phyloP scores from a whole-genome alignment of 2,113 vertebrate genomes.

The Myiagra hebetior region DNA sequence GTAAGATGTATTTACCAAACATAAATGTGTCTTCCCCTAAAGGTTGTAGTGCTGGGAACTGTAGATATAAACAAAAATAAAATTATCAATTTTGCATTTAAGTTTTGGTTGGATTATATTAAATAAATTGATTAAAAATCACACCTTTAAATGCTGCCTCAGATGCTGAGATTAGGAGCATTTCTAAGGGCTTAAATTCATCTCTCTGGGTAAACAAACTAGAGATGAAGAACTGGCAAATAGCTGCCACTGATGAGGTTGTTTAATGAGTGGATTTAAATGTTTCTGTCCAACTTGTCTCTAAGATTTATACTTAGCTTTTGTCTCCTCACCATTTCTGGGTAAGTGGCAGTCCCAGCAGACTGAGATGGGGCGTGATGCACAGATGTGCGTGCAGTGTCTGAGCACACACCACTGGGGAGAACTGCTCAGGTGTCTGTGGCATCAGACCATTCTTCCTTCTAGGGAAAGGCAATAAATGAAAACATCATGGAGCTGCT shows the following conservation, averaged over 20 bases:
- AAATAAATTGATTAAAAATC: background rate
- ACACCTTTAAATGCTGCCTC: background rate
- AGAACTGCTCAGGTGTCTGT: background rate
- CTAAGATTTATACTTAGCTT: background rate
- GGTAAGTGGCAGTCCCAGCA: background rate
- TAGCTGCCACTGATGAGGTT: background rate
- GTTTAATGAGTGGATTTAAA: background rate
- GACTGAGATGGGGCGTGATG: background rate
- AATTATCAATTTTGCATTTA: background rate
- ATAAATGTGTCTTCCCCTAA: background rate
- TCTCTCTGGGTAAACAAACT: background rate
- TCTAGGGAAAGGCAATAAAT: slow-evolving; percentile 21
- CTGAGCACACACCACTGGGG: background rate
- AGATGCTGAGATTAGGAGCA: background rate
- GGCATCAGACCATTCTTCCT: background rate
- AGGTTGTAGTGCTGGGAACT: background rate
- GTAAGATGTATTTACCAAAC: background rate
- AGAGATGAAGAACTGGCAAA: background rate
- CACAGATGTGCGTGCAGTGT: background rate
- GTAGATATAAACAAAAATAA: background rate
- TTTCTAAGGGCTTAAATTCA: background rate
- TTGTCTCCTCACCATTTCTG: background rate
- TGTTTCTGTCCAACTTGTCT: background rate
- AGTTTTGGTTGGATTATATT: background rate
- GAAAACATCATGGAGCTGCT: background rate